Conservation (phyloP, 2,113 vertebrate genomes). For the Melanotaenia duboulayi region DNA sequence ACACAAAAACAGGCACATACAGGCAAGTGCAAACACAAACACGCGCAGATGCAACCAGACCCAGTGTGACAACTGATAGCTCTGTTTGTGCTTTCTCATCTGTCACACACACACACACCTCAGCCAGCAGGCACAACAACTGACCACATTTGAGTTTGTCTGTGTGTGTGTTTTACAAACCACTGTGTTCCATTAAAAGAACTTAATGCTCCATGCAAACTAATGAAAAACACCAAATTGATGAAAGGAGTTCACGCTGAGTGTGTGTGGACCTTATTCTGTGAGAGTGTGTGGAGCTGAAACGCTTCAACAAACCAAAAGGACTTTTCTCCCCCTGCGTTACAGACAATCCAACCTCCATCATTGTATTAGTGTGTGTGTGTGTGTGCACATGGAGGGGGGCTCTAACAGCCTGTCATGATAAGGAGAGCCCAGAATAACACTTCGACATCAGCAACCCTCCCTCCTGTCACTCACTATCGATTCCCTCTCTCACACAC, state of each 20-base stretch:
- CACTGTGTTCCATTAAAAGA: constrained; percentile 69
- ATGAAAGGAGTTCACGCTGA: constrained; percentile 59
- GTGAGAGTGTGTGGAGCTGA: constrained; percentile 30
- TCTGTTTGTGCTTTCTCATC: constrained; percentile 65
- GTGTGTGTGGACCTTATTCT: constrained; percentile 35
- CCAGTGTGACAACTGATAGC: constrained; percentile 73
- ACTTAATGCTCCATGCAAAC: constrained; percentile 71
- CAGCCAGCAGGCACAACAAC: constrained; percentile 58
- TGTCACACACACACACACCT: constrained; percentile 44
- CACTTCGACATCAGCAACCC: constrained; percentile 71
- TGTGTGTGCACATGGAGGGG: constrained; percentile 32
- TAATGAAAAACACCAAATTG: constrained; percentile 67
- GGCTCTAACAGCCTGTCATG: constrained; percentile 65
- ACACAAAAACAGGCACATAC: constrained; percentile 14
- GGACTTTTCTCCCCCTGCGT: constrained; percentile 51
- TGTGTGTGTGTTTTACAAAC: constrained; percentile 57
- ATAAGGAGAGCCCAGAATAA: constrained; percentile 78
- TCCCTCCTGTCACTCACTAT: constrained; percentile 72
- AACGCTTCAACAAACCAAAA: constrained; percentile 57
- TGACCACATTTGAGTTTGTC: constrained; percentile 32
- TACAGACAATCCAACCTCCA: constrained; percentile 61
- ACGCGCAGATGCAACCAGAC: constrained; percentile 61
- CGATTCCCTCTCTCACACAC: constrained; percentile 36
- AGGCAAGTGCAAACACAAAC: constrained; percentile 26
- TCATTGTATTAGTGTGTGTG: constrained; percentile 17